Percentiles rank a stretch among this genome's conserved stretches.
phyloP scores from a whole-genome alignment of 2,113 vertebrate genomes.

The Typhlomys cinereus region DNA sequence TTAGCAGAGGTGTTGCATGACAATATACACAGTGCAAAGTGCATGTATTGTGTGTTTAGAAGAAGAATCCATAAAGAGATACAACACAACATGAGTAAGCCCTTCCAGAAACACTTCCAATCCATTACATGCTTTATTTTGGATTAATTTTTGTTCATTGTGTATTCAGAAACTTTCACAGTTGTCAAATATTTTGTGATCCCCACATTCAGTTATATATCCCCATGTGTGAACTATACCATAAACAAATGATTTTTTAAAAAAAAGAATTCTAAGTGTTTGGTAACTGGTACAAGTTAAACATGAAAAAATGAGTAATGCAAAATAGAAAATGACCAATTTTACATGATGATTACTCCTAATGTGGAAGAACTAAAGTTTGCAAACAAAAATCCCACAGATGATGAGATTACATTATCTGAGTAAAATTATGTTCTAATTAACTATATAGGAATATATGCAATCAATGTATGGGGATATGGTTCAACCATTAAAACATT shows the following conservation, averaged over 20 bases:
- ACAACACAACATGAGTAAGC: too few species aligned
- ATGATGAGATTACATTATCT: neutral
- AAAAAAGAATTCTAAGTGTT: conserved; percentile 17
- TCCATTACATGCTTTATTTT: neutral
- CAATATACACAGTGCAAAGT: too few species aligned
- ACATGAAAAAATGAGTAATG: neutral
- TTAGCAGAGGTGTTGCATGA: too few species aligned
- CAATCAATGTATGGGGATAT: too few species aligned
- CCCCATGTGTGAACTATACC: neutral
- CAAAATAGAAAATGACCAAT: neutral
- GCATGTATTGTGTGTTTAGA: too few species aligned
- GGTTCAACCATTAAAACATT: too few species aligned
- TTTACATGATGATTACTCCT: neutral
- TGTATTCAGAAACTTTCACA: too few species aligned
- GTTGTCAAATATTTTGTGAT: too few species aligned
- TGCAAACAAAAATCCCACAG: neutral
- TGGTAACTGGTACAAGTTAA: neutral
- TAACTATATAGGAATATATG: neutral
- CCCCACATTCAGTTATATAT: too few species aligned
- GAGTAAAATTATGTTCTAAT: neutral
- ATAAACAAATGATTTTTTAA: neutral
- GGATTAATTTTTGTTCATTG: too few species aligned
- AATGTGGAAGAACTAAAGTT: neutral
- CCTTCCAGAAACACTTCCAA: too few species aligned
- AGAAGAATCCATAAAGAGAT: too few species aligned